Conservation (phyloP, 1,140 invertebrate genomes). For the Cotesia chilonis region DNA sequence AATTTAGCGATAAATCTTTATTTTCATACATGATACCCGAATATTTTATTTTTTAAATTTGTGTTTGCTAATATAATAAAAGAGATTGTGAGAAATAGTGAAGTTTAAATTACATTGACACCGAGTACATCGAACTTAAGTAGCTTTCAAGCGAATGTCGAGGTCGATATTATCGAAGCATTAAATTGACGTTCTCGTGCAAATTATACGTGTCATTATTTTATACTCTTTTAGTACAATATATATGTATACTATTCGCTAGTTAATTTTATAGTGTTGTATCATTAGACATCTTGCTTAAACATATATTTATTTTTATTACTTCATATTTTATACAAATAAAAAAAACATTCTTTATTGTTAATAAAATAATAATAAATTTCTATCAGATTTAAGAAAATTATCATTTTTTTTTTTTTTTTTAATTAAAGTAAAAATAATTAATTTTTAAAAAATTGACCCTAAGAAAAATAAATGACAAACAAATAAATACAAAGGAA, state of each 20-base stretch:
- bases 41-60: not conserved
- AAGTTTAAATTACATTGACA: constrained; percentile 17
- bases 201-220: constrained; percentile 9
- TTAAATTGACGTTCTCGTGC: constrained; percentile 37
- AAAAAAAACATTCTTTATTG: too few relatives aligned
- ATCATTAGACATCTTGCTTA: constrained; percentile 1
- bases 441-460: too few relatives aligned
- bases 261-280: not conserved
- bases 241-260: not conserved
- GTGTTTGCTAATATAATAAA: not conserved
- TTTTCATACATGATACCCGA: not conserved
- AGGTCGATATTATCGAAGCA: constrained; percentile 44
- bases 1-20: not conserved
- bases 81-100: constrained; percentile 4
- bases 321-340: not conserved
- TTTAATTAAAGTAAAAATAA: too few relatives aligned
- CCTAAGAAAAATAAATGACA: too few relatives aligned
- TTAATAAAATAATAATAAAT: too few relatives aligned
- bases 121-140: constrained; percentile 35
- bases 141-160: constrained; percentile 40
- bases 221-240: constrained; percentile 2
- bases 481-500: too few relatives aligned
- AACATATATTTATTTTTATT: constrained; percentile 10
- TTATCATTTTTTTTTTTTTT: too few relatives aligned
- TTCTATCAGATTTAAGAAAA: too few relatives aligned